A percentile compares a stretch with the other conserved stretches of the same genome.
Evolutionary conservation across 2,113 vertebrate genomes (phyloP).

Genomic region (Hypocryptadius cinnamomeus): DNA sequence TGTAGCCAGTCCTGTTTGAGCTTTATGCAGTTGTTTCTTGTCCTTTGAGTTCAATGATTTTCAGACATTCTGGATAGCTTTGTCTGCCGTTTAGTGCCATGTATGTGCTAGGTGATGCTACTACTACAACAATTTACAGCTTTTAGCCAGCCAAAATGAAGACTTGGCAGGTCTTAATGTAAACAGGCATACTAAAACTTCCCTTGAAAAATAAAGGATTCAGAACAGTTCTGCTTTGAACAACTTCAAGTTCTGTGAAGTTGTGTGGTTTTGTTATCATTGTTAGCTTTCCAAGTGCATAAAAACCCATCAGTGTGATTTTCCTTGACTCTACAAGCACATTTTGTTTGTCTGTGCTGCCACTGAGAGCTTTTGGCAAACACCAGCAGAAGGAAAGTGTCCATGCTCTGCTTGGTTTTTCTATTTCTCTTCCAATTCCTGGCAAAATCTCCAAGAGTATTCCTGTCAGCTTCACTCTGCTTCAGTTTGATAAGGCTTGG

Average conservation of each 20-base stretch:
- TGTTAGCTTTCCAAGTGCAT: constrained; percentile 12
- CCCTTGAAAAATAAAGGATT: not conserved
- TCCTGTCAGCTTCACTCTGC: constrained; percentile 19
- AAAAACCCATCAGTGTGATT: not conserved
- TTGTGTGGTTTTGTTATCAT: not conserved
- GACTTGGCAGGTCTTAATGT: not conserved
- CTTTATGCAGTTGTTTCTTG: not conserved
- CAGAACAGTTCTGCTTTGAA: not conserved
- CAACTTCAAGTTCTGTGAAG: not conserved
- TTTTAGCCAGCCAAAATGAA: not conserved
- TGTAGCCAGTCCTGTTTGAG: not conserved
- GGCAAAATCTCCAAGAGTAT: not conserved
- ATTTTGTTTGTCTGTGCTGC: constrained; percentile 21
- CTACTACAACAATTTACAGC: not conserved
- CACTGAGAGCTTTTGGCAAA: constrained; percentile 28
- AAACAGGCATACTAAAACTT: not conserved
- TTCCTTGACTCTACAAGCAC: not conserved
- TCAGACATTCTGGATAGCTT: not conserved
- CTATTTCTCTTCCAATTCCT: constrained; percentile 32
- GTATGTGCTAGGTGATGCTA: not conserved
- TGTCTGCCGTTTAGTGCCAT: not conserved
- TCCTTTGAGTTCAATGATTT: not conserved
- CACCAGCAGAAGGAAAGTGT: constrained; percentile 2
- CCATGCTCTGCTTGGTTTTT: constrained; percentile 14
- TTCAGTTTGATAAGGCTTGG: not conserved